These are phyloP conservation scores for Dasyornis broadbenti DNA, from an alignment of 2,113 vertebrate genomes.

Conservation along the genomic window DNA sequence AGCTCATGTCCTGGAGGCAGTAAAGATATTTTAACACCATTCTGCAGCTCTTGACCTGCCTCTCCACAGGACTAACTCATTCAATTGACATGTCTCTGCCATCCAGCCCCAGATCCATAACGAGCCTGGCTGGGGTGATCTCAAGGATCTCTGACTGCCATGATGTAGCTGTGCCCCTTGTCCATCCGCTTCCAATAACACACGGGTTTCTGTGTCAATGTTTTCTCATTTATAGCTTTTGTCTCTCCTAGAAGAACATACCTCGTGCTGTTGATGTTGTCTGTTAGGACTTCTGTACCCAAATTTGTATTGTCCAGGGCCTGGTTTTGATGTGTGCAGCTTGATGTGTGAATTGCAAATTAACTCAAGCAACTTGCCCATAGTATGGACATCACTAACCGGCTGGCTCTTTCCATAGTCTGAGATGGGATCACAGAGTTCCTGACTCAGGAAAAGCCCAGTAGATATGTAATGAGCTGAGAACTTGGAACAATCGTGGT, in stretches of 20 bases:
- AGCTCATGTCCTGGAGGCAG: not conserved
- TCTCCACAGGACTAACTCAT: not conserved
- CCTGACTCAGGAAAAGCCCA: not conserved
- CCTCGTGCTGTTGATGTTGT: not conserved
- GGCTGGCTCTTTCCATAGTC: not conserved
- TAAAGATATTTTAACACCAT: not conserved
- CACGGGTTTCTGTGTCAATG: not conserved
- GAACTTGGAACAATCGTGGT: not conserved
- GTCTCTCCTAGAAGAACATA: not conserved
- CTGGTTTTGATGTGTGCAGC: not conserved
- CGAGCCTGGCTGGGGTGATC: rapidly evolving
- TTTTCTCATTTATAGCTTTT: not conserved
- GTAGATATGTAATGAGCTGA: not conserved
- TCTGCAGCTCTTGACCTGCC: not conserved
- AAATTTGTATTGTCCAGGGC: not conserved
- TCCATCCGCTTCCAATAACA: not conserved
- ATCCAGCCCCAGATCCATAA: not conserved
- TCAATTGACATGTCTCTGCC: not conserved
- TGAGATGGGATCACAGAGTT: not conserved
- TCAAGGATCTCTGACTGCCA: not conserved
- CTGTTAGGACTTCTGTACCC: not conserved
- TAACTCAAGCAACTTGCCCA: not conserved
- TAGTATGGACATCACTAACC: not conserved
- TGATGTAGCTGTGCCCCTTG: not conserved
- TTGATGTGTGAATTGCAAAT: not conserved